Evolutionary conservation across 2,797 vertebrate species (phyloP).

Genomic region (Chloroceryle inda): DNA sequence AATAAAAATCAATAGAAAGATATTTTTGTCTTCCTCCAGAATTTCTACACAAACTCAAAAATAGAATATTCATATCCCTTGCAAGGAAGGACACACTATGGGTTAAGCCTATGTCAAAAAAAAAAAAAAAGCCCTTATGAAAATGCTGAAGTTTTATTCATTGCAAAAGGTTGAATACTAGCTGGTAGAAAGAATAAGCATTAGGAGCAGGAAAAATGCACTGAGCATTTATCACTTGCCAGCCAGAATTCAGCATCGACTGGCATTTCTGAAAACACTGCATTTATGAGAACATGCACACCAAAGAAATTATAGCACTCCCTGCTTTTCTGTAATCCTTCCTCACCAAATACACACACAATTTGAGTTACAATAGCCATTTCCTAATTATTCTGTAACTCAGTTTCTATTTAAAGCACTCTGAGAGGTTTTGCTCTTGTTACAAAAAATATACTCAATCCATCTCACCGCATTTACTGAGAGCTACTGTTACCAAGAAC

Average conservation of each 20-base stretch:
- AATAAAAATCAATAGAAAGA: fast-evolving
- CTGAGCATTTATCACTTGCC: not conserved
- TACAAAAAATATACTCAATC: not conserved
- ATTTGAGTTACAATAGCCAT: not conserved
- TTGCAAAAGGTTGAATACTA: not conserved
- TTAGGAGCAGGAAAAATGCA: not conserved
- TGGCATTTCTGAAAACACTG: not conserved
- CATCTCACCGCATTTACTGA: not conserved
- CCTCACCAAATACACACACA: not conserved
- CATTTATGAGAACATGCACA: not conserved
- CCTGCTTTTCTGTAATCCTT: not conserved
- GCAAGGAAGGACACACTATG: not conserved
- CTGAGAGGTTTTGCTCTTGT: not conserved
- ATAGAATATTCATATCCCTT: not conserved
- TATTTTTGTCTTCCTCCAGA: not conserved
- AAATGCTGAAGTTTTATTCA: not conserved
- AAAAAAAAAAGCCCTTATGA: not conserved
- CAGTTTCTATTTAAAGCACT: not conserved
- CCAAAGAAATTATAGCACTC: not conserved
- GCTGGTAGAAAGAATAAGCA: not conserved
- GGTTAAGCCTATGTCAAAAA: not conserved
- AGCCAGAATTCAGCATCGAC: not conserved
- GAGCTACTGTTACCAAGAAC: not conserved
- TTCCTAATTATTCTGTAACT: conserved; percentile 21
- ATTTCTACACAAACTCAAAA: not conserved